Conservation (phyloP, 2,113 vertebrate species). For the Plectropomus leopardus region DNA sequence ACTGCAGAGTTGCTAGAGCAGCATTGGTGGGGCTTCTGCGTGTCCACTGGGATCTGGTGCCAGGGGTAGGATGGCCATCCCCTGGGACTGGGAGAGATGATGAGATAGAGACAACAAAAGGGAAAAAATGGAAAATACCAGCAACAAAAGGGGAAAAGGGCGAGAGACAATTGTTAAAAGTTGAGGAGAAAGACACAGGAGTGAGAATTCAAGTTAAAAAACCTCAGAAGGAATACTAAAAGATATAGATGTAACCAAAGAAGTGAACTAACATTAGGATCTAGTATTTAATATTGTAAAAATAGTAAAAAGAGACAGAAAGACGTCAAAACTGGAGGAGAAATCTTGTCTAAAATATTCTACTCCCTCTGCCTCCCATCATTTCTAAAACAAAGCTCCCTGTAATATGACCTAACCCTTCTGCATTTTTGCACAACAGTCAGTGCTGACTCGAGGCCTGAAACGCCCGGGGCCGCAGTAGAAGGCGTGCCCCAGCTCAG, state of each 20-base stretch:
- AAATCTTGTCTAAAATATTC: constrained; percentile 34
- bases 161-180: constrained; percentile 34
- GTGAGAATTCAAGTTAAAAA: constrained; percentile 30
- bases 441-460: constrained; percentile 55
- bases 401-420: constrained; percentile 61
- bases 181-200: constrained; percentile 21
- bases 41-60: constrained; percentile 72
- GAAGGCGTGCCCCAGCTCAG: constrained; percentile 80
- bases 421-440: constrained; percentile 49
- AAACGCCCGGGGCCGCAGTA: constrained; percentile 72
- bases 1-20: constrained; percentile 43
- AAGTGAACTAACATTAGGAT: constrained; percentile 1
- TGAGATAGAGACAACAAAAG: constrained; percentile 62
- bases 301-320: background rate
- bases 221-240: constrained; percentile 5
- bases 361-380: constrained; percentile 26
- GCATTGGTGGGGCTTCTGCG: constrained; percentile 48
- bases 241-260: background rate
- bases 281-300: background rate
- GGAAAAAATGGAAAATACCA: constrained; percentile 34
- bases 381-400: constrained; percentile 49
- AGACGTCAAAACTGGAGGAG: constrained; percentile 17
- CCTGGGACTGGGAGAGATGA: constrained; percentile 59
- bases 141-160: constrained; percentile 29
- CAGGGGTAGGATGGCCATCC: constrained; percentile 67